Percentiles rank a stretch among this genome's conserved stretches.
phyloP scores from a whole-genome alignment of 1,140 invertebrate species.

The Diabrotica virgifera region DNA sequence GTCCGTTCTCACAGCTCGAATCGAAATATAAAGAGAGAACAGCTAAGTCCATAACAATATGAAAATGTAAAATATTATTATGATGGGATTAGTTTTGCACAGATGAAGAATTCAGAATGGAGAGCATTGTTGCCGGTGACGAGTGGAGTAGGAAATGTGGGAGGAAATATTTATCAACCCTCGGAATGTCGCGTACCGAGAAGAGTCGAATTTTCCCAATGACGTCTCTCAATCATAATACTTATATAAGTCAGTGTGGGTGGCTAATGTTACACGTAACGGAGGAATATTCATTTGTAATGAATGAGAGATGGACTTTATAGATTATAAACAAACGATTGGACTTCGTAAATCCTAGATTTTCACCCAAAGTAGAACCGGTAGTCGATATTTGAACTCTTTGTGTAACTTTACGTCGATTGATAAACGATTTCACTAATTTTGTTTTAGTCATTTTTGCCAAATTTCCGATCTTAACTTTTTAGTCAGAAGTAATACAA shows the following conservation, averaged over 20 bases:
- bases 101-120: conserved; percentile 17
- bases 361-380: too few species aligned
- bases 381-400: too few species aligned
- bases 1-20: conserved; percentile 14
- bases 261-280: neutral
- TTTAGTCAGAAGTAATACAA: too few species aligned
- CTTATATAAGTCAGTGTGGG: neutral
- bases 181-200: neutral
- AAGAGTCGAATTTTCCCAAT: neutral
- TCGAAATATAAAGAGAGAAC: conserved; percentile 5
- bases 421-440: too few species aligned
- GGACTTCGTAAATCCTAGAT: too few species aligned
- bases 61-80: conserved; percentile 34
- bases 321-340: too few species aligned
- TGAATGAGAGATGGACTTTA: too few species aligned
- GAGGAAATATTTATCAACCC: conserved; percentile 5
- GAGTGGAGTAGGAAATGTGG: conserved; percentile 12
- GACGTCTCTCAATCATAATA: neutral
- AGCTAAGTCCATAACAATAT: conserved; percentile 21
- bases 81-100: conserved; percentile 27
- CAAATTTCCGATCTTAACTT: too few species aligned
- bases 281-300: too few species aligned
- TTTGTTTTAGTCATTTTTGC: too few species aligned
- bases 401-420: too few species aligned
- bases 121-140: conserved; percentile 3